Evolutionary conservation across 35 echinoderm and acorn worm species (phyloP).

Genomic region (Stichopus chloronotus): DNA sequence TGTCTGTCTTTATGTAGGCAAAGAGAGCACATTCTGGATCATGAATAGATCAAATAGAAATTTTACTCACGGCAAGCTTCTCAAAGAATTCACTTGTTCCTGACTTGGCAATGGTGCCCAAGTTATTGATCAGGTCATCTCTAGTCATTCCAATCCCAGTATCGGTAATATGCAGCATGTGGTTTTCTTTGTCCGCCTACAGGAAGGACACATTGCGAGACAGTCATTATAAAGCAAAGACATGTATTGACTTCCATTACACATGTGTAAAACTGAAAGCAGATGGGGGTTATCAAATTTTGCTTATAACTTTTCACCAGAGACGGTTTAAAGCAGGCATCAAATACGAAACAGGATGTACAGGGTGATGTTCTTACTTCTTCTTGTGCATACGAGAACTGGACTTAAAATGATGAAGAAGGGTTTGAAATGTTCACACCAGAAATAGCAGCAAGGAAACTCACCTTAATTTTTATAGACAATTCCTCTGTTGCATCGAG

Average conservation of each 20-base stretch:
- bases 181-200: slow-evolving; percentile 97
- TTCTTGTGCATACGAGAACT: background rate
- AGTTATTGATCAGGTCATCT: slow-evolving; percentile 85
- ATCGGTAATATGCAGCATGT: slow-evolving; percentile 97
- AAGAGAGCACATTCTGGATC: no score
- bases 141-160: slow-evolving; percentile 99
- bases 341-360: no score
- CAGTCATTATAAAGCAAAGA: background rate
- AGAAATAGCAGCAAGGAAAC: background rate
- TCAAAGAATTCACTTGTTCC: slow-evolving; percentile 99
- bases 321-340: background rate
- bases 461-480: slow-evolving; percentile 95
- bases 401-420: background rate
- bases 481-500: slow-evolving; percentile 96
- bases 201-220: slow-evolving; percentile 7
- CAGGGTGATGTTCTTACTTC: background rate
- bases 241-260: background rate
- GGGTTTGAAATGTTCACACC: background rate
- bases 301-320: no score
- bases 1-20: no score
- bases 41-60: no score
- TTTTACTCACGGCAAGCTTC: slow-evolving; percentile 86
- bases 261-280: background rate
- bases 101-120: slow-evolving; percentile 98
- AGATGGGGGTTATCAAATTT: background rate